Evolutionary conservation across 2,888 invertebrate species (phyloP).

Genomic region (Amaurobius ferox): DNA sequence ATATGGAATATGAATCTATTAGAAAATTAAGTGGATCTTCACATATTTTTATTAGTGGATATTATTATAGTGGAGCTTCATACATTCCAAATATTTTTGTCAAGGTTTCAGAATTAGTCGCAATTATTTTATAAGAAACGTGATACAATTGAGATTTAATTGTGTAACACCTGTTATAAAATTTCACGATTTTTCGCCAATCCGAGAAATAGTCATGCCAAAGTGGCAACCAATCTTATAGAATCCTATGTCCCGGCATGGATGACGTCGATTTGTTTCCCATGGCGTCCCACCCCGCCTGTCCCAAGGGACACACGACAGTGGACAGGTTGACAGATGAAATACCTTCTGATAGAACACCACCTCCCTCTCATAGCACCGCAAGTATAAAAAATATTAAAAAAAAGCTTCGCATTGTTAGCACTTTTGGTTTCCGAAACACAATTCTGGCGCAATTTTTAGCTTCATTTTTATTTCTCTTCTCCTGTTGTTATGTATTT

Average conservation of each 20-base stretch:
- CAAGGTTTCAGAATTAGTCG: too few relatives aligned
- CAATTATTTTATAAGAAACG: too few relatives aligned
- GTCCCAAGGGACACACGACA: conserved; percentile 64
- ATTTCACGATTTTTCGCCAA: conserved; percentile 8
- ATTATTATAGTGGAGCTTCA: too few relatives aligned
- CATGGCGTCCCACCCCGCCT: conserved; percentile 47
- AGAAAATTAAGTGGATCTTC: too few relatives aligned
- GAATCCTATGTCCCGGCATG: conserved; percentile 41
- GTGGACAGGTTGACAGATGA: conserved; percentile 72
- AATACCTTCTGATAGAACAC: conserved; percentile 67
- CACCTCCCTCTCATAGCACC: conserved; percentile 20
- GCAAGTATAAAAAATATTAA: neutral
- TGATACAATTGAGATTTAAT: too few relatives aligned
- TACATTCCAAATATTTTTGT: too few relatives aligned
- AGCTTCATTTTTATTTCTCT: conserved; percentile 1
- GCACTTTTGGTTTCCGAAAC: conserved; percentile 67
- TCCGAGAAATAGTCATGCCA: conserved; percentile 4
- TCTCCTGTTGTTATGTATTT: neutral
- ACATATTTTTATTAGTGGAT: too few relatives aligned
- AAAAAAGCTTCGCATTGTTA: conserved; percentile 63
- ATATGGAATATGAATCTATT: too few relatives aligned
- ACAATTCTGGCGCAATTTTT: conserved; percentile 46
- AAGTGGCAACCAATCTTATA: neutral
- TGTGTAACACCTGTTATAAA: too few relatives aligned
- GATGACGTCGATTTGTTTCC: conserved; percentile 71